Evolutionary conservation across 1,140 invertebrate species (phyloP).

Genomic region (Lordiphosa clarofinis): DNA sequence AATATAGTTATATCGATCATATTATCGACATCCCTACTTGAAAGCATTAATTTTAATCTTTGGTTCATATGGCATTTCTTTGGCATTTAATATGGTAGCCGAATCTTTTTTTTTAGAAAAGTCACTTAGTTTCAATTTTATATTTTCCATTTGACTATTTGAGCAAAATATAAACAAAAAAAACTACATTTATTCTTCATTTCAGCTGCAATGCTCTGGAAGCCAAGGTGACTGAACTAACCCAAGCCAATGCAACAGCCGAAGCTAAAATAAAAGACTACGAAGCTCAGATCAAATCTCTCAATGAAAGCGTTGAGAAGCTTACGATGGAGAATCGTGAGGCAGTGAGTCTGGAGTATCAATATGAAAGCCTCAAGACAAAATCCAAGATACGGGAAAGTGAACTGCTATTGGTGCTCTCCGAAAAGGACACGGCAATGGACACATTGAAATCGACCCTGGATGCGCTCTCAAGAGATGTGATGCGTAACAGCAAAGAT

Average conservation of each 20-base stretch:
- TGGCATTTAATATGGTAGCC: too few relatives aligned
- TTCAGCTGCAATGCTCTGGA: conserved; percentile 32
- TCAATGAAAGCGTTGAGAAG: conserved; percentile 40
- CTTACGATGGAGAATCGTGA: conserved; percentile 71
- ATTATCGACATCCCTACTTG: too few relatives aligned
- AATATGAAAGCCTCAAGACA: conserved; percentile 60
- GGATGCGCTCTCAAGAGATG: conserved; percentile 22
- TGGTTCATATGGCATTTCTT: too few relatives aligned
- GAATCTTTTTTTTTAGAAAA: too few relatives aligned
- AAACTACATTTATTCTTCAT: background rate
- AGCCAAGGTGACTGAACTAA: conserved; percentile 20
- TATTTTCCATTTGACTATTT: too few relatives aligned
- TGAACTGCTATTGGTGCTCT: conserved; percentile 49
- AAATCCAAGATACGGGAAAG: conserved; percentile 63
- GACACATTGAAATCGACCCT: conserved; percentile 30
- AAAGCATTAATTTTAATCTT: too few relatives aligned
- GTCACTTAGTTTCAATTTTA: too few relatives aligned
- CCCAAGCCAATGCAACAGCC: conserved; percentile 27
- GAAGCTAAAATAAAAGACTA: conserved; percentile 37
- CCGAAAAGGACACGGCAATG: conserved; percentile 52
- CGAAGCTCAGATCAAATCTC: conserved; percentile 39
- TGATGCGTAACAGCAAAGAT: conserved; percentile 48
- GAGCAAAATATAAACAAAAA: too few relatives aligned
- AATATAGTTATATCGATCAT: too few relatives aligned
- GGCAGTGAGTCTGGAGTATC: conserved; percentile 64